phyloP scores from a whole-genome alignment of 2,797 vertebrate genomes.

The Luscinia megarhynchos region DNA sequence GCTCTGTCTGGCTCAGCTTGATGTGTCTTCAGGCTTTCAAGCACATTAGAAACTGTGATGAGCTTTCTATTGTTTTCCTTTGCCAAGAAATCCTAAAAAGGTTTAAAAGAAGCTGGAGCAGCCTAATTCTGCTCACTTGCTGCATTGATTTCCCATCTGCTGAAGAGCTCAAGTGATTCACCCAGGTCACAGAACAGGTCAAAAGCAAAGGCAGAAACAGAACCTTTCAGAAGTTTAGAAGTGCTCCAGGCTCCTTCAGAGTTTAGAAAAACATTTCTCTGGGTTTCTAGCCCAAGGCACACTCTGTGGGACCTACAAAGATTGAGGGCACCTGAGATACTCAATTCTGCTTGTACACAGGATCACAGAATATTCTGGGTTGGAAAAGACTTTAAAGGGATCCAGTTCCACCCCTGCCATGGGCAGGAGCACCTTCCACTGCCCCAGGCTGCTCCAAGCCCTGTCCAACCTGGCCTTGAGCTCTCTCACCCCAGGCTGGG shows the following conservation, averaged over 20 bases:
- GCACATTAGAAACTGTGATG: neutral
- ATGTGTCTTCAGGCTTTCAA: neutral
- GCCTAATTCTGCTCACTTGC: neutral
- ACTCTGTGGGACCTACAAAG: neutral
- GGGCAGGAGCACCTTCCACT: neutral
- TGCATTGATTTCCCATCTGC: neutral
- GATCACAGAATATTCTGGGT: neutral
- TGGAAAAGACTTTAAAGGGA: neutral
- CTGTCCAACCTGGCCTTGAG: neutral
- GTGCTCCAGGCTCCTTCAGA: neutral
- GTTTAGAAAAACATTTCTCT: neutral
- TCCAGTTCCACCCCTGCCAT: neutral
- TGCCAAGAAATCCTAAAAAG: constrained; percentile 5
- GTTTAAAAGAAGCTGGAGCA: neutral
- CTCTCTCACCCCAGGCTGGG: neutral
- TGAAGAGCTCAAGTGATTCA: neutral
- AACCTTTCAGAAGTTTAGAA: neutral
- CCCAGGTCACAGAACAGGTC: neutral
- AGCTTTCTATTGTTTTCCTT: neutral
- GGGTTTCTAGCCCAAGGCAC: neutral
- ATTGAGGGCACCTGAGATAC: neutral
- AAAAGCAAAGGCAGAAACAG: neutral
- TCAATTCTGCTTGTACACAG: neutral
- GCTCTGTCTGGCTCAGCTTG: neutral
- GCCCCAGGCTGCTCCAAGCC: neutral